phyloP scores from a whole-genome alignment of 2,797 vertebrate species.

The Balearica regulorum region DNA sequence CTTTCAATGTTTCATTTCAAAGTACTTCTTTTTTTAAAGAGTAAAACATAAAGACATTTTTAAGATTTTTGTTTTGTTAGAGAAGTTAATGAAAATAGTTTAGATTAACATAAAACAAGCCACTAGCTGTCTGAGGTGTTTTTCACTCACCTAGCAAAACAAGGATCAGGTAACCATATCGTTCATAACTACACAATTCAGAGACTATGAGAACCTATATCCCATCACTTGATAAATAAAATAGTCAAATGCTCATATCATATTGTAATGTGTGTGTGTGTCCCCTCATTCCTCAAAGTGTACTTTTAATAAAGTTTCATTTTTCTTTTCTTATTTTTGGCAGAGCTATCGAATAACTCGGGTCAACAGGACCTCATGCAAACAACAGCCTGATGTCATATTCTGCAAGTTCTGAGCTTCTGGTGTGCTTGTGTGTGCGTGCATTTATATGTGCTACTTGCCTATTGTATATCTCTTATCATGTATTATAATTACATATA shows the following conservation, averaged over 20 bases:
- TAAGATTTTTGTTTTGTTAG: conserved; percentile 27
- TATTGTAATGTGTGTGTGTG: not conserved
- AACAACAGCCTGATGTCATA: not conserved
- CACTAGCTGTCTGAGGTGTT: not conserved
- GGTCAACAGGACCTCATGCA: not conserved
- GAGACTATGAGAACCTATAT: not conserved
- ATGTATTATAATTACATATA: not conserved
- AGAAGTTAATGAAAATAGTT: conserved; percentile 49
- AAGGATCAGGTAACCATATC: not conserved
- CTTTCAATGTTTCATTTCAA: conserved; percentile 37
- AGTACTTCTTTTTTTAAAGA: conserved; percentile 20
- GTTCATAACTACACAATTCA: not conserved
- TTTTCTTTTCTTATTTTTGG: not conserved
- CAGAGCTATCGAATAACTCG: not conserved
- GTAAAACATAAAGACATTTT: not conserved
- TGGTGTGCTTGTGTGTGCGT: fast-evolving
- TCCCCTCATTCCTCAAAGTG: not conserved
- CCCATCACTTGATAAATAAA: not conserved
- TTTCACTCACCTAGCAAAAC: not conserved
- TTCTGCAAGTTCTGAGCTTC: not conserved
- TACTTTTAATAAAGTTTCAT: not conserved
- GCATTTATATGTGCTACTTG: no score
- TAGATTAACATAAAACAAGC: conserved; percentile 10
- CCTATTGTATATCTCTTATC: not conserved
- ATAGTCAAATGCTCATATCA: not conserved